Percentiles rank a stretch among this genome's conserved stretches.
Conservation (phyloP, 2,888 invertebrate species). For the Erebia epiphron region DNA sequence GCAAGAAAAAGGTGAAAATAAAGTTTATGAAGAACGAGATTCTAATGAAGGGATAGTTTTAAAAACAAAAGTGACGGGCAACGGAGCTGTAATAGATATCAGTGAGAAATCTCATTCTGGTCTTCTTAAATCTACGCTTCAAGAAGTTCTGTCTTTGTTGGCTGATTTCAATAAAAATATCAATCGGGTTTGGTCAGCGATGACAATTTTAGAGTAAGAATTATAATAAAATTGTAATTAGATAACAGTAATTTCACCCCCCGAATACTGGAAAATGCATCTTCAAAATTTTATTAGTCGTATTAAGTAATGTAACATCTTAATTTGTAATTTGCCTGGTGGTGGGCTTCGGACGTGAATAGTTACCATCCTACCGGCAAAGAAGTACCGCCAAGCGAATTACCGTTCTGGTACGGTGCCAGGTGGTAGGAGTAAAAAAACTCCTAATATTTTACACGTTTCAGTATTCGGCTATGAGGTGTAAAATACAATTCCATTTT, state of each 20-base stretch:
- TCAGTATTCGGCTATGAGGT: background rate
- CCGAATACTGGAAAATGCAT: background rate
- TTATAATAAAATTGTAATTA: background rate
- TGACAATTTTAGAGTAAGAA: slow-evolving; percentile 61
- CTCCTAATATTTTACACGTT: background rate
- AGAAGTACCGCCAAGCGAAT: no score
- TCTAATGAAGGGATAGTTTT: slow-evolving; percentile 48
- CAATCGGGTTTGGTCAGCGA: slow-evolving; percentile 62
- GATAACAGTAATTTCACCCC: background rate
- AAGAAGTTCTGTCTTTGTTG: slow-evolving; percentile 57
- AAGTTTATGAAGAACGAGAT: slow-evolving; percentile 44
- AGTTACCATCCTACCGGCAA: no score
- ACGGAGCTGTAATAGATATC: slow-evolving; percentile 51
- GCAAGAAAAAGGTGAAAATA: slow-evolving; percentile 37
- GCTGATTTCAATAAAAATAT: slow-evolving; percentile 67
- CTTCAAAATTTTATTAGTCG: background rate
- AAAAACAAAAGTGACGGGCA: slow-evolving; percentile 56
- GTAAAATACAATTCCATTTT: background rate
- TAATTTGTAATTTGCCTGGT: no score
- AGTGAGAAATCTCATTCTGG: slow-evolving; percentile 55
- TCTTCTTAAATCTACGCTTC: slow-evolving; percentile 59
- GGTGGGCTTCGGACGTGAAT: no score
- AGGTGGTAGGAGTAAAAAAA: no score
- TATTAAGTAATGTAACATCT: no score
- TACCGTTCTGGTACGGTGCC: no score